These are phyloP conservation scores for Polyploca ridens DNA, from an alignment of 2,888 invertebrate species.

Conservation along the genomic window DNA sequence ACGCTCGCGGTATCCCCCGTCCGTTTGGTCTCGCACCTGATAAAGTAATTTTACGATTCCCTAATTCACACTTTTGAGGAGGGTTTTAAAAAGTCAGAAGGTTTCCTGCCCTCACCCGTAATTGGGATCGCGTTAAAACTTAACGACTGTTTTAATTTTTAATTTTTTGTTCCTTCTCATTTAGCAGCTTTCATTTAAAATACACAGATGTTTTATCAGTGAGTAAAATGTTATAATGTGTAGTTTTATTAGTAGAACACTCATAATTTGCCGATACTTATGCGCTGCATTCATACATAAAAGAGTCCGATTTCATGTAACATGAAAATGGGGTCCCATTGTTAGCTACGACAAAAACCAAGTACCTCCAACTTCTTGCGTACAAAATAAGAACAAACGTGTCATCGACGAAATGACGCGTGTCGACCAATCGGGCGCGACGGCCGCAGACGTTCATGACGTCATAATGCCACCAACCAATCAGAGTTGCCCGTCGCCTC, in stretches of 20 bases:
- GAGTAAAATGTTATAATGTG: conserved; percentile 21
- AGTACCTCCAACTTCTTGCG: conserved; percentile 75
- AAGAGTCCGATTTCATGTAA: conserved; percentile 62
- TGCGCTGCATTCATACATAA: conserved; percentile 43
- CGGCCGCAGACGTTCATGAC: conserved; percentile 82
- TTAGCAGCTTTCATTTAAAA: neutral
- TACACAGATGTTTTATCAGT: neutral
- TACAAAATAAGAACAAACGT: conserved; percentile 83
- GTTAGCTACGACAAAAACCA: conserved; percentile 70
- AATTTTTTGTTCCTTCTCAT: conserved; percentile 38
- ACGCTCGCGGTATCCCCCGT: conserved; percentile 59
- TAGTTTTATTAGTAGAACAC: conserved; percentile 7
- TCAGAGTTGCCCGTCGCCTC: conserved; percentile 74
- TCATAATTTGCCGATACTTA: conserved; percentile 11
- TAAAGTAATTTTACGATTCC: conserved; percentile 81
- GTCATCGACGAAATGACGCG: conserved; percentile 84
- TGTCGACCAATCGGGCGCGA: conserved; percentile 83
- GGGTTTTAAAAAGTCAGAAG: conserved; percentile 76
- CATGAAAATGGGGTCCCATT: conserved; percentile 64
- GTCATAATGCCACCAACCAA: conserved; percentile 76
- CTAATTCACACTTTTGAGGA: conserved; percentile 80
- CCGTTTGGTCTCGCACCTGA: conserved; percentile 73
- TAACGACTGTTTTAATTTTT: conserved; percentile 63
- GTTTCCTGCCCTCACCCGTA: conserved; percentile 61
- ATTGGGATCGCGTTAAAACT: conserved; percentile 69